Evolutionary conservation across 2,113 vertebrate species (phyloP), one percentile per base, ranked within the genome.

Genomic region (Halichoerus grypus): DNA sequence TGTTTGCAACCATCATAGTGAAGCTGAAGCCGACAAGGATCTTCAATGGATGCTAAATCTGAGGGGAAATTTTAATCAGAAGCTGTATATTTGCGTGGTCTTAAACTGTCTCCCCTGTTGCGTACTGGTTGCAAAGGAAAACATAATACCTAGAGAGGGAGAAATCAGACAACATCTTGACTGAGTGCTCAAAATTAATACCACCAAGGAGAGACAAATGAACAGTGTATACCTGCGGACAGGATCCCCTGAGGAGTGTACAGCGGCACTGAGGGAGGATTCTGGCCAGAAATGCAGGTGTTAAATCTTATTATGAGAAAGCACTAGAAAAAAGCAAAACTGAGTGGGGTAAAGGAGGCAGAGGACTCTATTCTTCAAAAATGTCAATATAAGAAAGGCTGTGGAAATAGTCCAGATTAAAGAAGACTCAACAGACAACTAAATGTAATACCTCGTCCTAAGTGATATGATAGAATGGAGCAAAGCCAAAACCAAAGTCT

Each of bases 31-130:
- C 31, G 8, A 33, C 24, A 87, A 59, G 69, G 67, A 61, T 90
- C n/a, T 6, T 88, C 42, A 36, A 1, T 80, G 63, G 28, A 82
- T 71, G 9, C 33, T 93, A 69, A 80, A 84, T 39, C 71, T 86
- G 69, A 74, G 21, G 55, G 36, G 79, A 81, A 71, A 91, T 22
- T 76, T 88, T 88, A 82, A 95, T 72, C 61, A 89, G 39, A n/a
- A 95, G 5, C 69, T 91, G 6, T 92, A 13, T 63, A 26, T 80
- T 80, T 79, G 5, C 42, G n/a, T 57, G 61, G 28, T 80, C 49
- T 97, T 88, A 77, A 65, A 65, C 63, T 39, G 5, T 90, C 76
- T 94, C 81, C 53, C 39, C 55, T 24, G 1, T 36, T 55, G 53
- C 49, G 79, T 94, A n/a, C 57, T 79, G 24, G 7, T 88, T 63